A percentile compares a stretch with the other conserved stretches of the same genome.
Conservation (phyloP, 2,113 vertebrate genomes). For the Geococcyx californianus region DNA sequence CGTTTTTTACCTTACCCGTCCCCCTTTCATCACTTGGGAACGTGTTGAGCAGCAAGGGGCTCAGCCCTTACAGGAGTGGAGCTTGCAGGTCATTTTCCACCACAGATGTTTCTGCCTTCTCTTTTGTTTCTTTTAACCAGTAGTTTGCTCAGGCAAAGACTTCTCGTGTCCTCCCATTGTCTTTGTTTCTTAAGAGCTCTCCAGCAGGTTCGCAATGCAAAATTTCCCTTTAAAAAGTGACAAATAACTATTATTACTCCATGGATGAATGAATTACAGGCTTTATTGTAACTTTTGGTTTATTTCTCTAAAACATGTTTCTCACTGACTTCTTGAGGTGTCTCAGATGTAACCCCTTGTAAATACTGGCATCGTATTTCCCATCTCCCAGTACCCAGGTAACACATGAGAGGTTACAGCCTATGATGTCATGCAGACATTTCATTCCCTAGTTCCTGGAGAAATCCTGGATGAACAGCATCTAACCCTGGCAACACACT, state of each 20-base stretch:
- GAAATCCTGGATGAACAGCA: not conserved
- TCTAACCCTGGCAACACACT: not conserved
- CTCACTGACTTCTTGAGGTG: not conserved
- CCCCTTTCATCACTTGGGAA: not conserved
- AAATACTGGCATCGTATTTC: not conserved
- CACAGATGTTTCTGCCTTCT: rapidly evolving
- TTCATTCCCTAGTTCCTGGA: not conserved
- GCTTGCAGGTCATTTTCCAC: not conserved
- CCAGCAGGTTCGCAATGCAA: not conserved
- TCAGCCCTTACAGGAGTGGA: rapidly evolving
- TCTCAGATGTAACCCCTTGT: not conserved
- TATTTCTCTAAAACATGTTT: not conserved
- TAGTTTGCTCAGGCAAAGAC: not conserved
- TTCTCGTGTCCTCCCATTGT: not conserved
- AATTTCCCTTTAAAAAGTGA: not conserved
- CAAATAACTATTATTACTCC: rapidly evolving
- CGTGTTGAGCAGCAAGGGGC: not conserved
- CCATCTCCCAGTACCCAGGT: not conserved
- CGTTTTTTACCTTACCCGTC: not conserved
- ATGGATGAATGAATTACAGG: rapidly evolving
- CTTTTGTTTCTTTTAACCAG: not conserved
- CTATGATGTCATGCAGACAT: rapidly evolving
- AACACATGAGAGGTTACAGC: not conserved
- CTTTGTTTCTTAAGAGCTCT: not conserved
- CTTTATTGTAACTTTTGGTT: not conserved